phyloP scores from a whole-genome alignment of 2,113 vertebrate genomes.

The Chionodraco myersi region DNA sequence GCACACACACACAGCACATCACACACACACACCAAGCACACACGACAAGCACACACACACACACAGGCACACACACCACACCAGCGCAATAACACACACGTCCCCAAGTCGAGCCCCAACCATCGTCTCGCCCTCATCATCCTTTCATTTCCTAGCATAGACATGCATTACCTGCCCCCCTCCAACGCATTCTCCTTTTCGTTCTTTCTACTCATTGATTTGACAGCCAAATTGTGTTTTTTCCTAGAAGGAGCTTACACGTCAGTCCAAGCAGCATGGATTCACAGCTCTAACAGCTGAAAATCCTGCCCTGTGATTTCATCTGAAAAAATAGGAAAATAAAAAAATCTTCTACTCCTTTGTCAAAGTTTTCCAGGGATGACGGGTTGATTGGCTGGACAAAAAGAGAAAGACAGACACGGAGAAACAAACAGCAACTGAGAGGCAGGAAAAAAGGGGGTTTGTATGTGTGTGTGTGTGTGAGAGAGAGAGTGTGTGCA shows the following conservation, averaged over 20 bases:
- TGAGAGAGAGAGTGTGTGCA: background rate
- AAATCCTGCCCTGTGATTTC: conserved; percentile 63
- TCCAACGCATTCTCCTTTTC: conserved; percentile 39
- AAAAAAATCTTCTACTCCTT: conserved; percentile 29
- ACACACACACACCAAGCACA: too few relatives aligned
- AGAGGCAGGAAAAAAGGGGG: background rate
- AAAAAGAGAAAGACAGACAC: conserved; percentile 41
- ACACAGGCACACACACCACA: too few relatives aligned
- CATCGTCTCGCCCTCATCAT: too few relatives aligned
- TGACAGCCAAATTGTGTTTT: conserved; percentile 87
- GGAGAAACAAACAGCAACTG: conserved; percentile 36
- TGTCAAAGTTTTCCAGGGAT: conserved; percentile 66
- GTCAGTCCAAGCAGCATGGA: conserved; percentile 73
- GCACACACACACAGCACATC: too few relatives aligned
- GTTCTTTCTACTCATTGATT: conserved; percentile 73
- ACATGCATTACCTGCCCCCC: too few relatives aligned
- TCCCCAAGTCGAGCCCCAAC: too few relatives aligned
- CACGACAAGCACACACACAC: too few relatives aligned
- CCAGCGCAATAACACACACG: too few relatives aligned
- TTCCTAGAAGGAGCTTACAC: conserved; percentile 79
- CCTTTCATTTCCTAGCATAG: too few relatives aligned
- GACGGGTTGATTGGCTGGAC: conserved; percentile 61
- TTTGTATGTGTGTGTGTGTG: background rate
- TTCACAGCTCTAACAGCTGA: conserved; percentile 63
- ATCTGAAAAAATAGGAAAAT: conserved; percentile 41